A percentile compares a stretch with the other conserved stretches of the same genome.
Evolutionary conservation across 2,888 invertebrate species (phyloP).

Genomic region (Leptodirus hochenwartii): DNA sequence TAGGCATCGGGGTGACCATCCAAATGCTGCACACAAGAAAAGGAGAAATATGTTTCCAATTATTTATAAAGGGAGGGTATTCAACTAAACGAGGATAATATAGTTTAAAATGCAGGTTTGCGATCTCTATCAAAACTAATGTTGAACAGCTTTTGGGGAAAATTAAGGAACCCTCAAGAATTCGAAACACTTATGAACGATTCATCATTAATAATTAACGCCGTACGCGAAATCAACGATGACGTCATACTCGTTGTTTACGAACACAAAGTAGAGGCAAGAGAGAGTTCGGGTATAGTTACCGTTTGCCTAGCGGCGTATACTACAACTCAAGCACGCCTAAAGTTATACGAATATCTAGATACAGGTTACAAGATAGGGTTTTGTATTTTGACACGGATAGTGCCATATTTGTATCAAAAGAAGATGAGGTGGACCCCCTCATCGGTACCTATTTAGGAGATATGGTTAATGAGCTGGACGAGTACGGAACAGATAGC

Average conservation of each 20-base stretch:
- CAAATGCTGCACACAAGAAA: conserved; percentile 12
- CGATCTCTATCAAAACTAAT: conserved; percentile 15
- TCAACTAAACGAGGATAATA: conserved; percentile 12
- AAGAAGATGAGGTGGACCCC: conserved; percentile 12
- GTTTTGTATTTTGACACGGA: conserved; percentile 23
- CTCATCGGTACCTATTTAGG: conserved; percentile 18
- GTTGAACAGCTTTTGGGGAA: conserved; percentile 18
- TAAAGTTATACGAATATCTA: conserved; percentile 19
- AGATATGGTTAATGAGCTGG: conserved; percentile 20
- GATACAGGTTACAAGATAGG: conserved; percentile 15
- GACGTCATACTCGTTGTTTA: not conserved
- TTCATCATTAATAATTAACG: conserved; percentile 7
- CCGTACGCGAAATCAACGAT: not conserved
- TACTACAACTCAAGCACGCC: conserved; percentile 19
- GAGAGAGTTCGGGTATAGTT: conserved; percentile 6
- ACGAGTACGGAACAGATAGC: conserved; percentile 13
- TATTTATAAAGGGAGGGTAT: conserved; percentile 14
- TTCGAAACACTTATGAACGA: conserved; percentile 11
- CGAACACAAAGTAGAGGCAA: not conserved
- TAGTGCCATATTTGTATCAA: conserved; percentile 16
- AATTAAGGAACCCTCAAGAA: conserved; percentile 11
- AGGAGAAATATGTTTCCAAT: conserved; percentile 12
- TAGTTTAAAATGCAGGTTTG: conserved; percentile 14
- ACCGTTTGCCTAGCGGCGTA: conserved; percentile 20
- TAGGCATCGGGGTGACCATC: conserved; percentile 16